Evolutionary conservation across 2,888 invertebrate genomes (phyloP), one percentile per base, ranked within the genome.

Genomic region (Lepeophtheirus nordmannii): DNA sequence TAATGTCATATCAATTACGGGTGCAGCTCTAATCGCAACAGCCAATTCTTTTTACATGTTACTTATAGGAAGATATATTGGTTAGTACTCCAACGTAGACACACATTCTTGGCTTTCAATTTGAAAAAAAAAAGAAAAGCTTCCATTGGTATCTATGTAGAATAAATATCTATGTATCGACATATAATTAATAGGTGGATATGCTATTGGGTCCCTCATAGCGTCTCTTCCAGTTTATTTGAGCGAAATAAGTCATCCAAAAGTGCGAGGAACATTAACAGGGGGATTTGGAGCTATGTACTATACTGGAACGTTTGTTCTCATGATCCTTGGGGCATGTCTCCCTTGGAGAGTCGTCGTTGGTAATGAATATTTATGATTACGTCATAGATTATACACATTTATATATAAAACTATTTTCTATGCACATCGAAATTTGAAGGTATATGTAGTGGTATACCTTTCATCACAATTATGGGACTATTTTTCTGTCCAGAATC

Each of bases 171-270:
- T 30, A 5, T 30, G 30, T 30, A 30, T 30, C 7, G 30, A 2
- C 30, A 30, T n/a, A n/a, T n/a, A n/a, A 41, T 41, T 11, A 41
- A 41, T 46, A 46, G 53, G 53, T 46, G 53, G 53, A 46, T 46
- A 46, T 46, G 53, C n/a, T 46, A 8, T 46, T 2, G 53, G 53
- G 3, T 61, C 37, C 5, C 30, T 1, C 14, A 38, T 38, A n/a
- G 39, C 37, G 7, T 22, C 61, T 7, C 23, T 61, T n/a, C 61
- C 61, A 3, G 38, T 38, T 14, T 61, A 61, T 37, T 11, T 37
- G 17, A 37, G 61, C 7, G 61, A 61, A 61, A 61, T 37, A 11
- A 61, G 61, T 61, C 61, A 61, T n/a, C 61, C 61, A n/a, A n/a
- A 61, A 61, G 61, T 61, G 5, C 23, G 61, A 30, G 53, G 53